Evolutionary conservation across 2,797 vertebrate genomes (phyloP).

Genomic region (Peromyscus attwateri): DNA sequence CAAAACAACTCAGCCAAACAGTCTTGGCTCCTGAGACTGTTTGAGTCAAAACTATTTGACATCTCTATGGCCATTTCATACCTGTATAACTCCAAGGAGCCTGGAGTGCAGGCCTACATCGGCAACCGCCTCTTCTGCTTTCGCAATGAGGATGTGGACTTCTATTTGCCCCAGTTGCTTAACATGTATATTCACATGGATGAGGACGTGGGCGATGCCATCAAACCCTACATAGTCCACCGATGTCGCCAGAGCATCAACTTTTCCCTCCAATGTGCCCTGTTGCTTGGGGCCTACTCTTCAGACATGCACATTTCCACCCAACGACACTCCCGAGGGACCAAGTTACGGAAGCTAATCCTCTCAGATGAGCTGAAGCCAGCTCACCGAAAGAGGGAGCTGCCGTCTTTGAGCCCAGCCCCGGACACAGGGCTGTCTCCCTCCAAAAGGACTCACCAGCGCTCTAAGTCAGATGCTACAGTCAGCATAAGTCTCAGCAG

Average conservation of each 20-base stretch:
- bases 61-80: constrained; percentile 99
- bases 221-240: constrained; percentile 98
- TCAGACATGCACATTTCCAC: constrained; percentile 99
- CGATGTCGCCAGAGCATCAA: constrained; percentile 97
- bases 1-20: constrained; percentile 95
- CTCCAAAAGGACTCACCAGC: constrained; percentile 97
- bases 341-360: constrained; percentile 96
- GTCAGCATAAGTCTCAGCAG: constrained; percentile 95
- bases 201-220: constrained; percentile 97
- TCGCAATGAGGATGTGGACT: constrained; percentile 95
- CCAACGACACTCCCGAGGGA: constrained; percentile 96
- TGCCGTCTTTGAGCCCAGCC: constrained; percentile 83
- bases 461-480: constrained; percentile 97
- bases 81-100: constrained; percentile 98
- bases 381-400: constrained; percentile 88
- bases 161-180: constrained; percentile 97
- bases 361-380: constrained; percentile 97
- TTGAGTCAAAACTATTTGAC: constrained; percentile 98
- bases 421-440: constrained; percentile 93
- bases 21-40: constrained; percentile 97
- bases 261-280: constrained; percentile 96
- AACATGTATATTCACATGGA: constrained; percentile 99
- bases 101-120: constrained; percentile 98
- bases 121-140: constrained; percentile 98
- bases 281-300: constrained; percentile 96